Evolutionary conservation across 2,113 vertebrate genomes (phyloP).

Genomic region (Cebidichthys violaceus): DNA sequence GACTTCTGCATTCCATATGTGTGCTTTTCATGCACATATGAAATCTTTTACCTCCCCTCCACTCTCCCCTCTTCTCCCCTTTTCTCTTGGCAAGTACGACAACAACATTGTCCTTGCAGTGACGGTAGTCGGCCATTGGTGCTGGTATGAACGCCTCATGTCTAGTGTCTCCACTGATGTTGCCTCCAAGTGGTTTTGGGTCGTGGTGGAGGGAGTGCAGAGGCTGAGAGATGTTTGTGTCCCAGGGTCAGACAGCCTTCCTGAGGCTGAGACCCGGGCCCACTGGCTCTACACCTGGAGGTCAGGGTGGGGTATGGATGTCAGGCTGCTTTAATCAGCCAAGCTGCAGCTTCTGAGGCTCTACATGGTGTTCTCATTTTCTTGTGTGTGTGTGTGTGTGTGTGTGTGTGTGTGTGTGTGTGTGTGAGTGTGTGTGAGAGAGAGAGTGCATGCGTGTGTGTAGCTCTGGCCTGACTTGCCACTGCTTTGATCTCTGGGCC

Average conservation of each 20-base stretch:
- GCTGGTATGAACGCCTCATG: conserved; percentile 13
- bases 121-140: conserved; percentile 38
- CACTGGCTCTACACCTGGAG: conserved; percentile 79
- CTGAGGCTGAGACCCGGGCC: conserved; percentile 66
- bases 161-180: conserved; percentile 51
- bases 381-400: conserved; percentile 35
- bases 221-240: conserved; percentile 60
- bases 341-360: conserved; percentile 73
- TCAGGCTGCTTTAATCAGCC: conserved; percentile 83
- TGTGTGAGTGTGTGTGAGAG: conserved; percentile 21
- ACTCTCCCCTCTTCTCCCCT: neutral
- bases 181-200: conserved; percentile 62
- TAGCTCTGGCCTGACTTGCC: conserved; percentile 72
- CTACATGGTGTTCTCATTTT: conserved; percentile 70
- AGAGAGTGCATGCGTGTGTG: no score
- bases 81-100: conserved; percentile 35
- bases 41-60: conserved; percentile 47
- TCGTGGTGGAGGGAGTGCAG: conserved; percentile 50
- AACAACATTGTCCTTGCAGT: conserved; percentile 39
- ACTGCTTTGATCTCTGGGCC: conserved; percentile 82
- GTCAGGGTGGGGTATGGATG: conserved; percentile 75
- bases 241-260: conserved; percentile 71
- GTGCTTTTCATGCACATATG: conserved; percentile 52
- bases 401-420: conserved; percentile 43
- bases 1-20: conserved; percentile 60